Conservation (phyloP, 2,113 vertebrate genomes). For the Numida meleagris region DNA sequence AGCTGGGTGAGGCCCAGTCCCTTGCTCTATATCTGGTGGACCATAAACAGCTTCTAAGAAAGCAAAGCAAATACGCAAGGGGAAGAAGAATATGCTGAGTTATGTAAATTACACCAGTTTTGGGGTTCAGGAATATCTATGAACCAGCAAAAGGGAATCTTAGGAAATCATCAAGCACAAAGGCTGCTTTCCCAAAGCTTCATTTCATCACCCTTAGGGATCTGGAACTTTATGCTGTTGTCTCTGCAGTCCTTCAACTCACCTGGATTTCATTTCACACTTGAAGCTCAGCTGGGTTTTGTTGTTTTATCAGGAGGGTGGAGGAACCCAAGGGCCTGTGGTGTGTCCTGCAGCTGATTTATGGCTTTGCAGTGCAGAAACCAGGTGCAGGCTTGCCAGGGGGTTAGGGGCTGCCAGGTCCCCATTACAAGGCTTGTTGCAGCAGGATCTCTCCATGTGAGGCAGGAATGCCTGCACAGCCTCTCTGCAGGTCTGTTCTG, state of each 20-base stretch:
- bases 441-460: fast-evolving
- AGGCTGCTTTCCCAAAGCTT: not conserved
- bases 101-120: fast-evolving
- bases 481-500: not conserved
- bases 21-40: fast-evolving
- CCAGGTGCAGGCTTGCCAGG: not conserved
- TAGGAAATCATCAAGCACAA: not conserved
- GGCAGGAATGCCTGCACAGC: not conserved
- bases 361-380: not conserved
- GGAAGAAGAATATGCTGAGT: not conserved
- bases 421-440: not conserved
- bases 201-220: not conserved
- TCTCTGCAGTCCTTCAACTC: not conserved
- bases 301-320: not conserved
- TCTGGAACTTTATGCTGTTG: fast-evolving
- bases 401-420: not conserved
- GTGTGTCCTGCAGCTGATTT: not conserved
- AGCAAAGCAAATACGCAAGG: not conserved
- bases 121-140: not conserved
- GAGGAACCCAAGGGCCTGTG: not conserved
- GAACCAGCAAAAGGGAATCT: not conserved
- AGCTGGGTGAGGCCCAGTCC: not conserved
- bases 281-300: slow-evolving; percentile 25
- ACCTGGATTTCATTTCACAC: slow-evolving; percentile 44
- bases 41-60: not conserved